Percentiles rank a stretch among this genome's conserved stretches.
These are phyloP conservation scores for Amia ocellicauda DNA, from an alignment of 2,113 vertebrate genomes.

Conservation along the genomic window DNA sequence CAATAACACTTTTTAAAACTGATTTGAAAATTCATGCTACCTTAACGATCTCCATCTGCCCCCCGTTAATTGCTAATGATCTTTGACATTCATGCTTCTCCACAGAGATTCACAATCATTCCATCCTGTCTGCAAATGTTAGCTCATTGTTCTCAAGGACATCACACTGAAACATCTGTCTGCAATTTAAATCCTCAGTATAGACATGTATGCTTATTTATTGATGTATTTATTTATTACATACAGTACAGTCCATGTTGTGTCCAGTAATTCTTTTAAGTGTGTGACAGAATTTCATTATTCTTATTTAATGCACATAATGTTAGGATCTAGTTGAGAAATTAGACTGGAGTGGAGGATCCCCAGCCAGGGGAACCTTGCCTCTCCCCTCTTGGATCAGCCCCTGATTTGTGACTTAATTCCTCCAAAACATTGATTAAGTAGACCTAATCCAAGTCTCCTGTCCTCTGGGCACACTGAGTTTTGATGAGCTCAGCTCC, in stretches of 20 bases:
- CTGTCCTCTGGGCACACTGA: background rate
- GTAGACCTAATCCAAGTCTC: background rate
- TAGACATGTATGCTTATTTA: too few species aligned
- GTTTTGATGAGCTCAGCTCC: conserved; percentile 29
- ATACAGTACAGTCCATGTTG: too few species aligned
- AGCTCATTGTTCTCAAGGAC: background rate
- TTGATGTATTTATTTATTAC: too few species aligned
- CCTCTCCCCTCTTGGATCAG: background rate
- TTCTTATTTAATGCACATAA: too few species aligned
- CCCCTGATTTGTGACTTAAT: background rate
- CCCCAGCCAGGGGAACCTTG: background rate
- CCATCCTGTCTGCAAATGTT: conserved; percentile 25
- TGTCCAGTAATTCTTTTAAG: too few species aligned
- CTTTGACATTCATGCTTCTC: conserved; percentile 42
- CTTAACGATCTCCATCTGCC: conserved; percentile 38
- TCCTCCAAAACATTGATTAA: conserved; percentile 14
- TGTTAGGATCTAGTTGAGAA: conserved; percentile 19
- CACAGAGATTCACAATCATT: conserved; percentile 38
- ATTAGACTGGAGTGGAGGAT: background rate
- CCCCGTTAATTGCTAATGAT: conserved; percentile 33
- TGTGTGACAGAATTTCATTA: too few species aligned
- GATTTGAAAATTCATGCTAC: conserved; percentile 26
- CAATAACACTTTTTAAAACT: background rate
- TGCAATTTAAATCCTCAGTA: conserved; percentile 33
- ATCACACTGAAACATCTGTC: conserved; percentile 44